Conservation (phyloP, 2,888 invertebrate genomes). For the Zhuqinia jingwanae region DNA sequence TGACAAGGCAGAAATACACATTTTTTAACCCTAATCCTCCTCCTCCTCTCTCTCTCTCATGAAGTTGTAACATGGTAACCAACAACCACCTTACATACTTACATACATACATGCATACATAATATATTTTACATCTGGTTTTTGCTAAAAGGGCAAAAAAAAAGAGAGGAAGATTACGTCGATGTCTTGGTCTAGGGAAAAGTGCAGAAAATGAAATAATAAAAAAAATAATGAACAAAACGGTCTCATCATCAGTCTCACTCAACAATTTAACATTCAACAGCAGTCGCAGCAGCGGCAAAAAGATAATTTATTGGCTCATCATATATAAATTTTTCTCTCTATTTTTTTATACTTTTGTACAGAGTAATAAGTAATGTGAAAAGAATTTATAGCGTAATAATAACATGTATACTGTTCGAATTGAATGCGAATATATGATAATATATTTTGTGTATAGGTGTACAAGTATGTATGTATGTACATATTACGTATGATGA, state of each 20-base stretch:
- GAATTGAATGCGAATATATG: too few species aligned
- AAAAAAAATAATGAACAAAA: conserved; percentile 28
- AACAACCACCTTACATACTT: too few species aligned
- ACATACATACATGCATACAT: too few species aligned
- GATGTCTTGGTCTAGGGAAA: neutral
- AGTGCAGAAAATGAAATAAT: conserved; percentile 24
- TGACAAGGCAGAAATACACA: conserved; percentile 3
- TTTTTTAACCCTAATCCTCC: neutral
- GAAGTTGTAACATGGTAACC: neutral
- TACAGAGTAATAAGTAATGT: neutral
- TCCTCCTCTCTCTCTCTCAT: too few species aligned
- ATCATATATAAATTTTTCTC: neutral
- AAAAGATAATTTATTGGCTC: conserved; percentile 55
- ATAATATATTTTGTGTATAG: too few species aligned
- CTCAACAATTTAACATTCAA: conserved; percentile 36
- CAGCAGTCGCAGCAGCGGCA: too few species aligned
- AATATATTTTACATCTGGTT: conserved; percentile 28
- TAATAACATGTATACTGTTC: too few species aligned
- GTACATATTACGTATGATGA: too few species aligned
- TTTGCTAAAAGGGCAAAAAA: too few species aligned
- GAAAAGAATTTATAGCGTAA: neutral
- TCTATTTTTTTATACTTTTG: too few species aligned
- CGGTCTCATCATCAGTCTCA: conserved; percentile 47
- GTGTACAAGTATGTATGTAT: too few species aligned
- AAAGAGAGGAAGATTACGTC: conserved; percentile 32